phyloP scores from a whole-genome alignment of 2,797 vertebrate genomes.

The Pristis pectinata region DNA sequence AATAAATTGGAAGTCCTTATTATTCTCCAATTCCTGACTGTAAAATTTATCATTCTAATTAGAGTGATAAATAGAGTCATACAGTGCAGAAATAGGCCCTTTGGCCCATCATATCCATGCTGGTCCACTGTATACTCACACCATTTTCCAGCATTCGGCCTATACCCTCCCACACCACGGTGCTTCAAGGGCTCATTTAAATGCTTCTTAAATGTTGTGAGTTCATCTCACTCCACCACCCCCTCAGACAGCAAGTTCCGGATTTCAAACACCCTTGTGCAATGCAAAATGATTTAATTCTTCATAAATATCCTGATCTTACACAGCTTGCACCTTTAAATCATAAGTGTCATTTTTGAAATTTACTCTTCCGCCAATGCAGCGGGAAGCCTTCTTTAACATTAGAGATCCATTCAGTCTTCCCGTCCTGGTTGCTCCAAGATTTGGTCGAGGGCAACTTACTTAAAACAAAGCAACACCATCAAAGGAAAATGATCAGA shows the following conservation, averaged over 20 bases:
- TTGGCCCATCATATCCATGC: too few relatives aligned
- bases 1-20: not conserved
- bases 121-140: too few relatives aligned
- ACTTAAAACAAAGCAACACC: not conserved
- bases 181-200: too few relatives aligned
- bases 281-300: not conserved
- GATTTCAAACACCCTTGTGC: not conserved
- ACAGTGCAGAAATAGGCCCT: too few relatives aligned
- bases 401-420: not conserved
- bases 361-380: not conserved
- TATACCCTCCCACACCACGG: too few relatives aligned
- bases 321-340: not conserved
- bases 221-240: too few relatives aligned
- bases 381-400: not conserved
- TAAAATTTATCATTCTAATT: not conserved
- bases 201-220: too few relatives aligned
- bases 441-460: too few relatives aligned
- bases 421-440: not conserved
- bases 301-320: not conserved
- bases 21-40: not conserved
- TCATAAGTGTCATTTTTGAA: not conserved
- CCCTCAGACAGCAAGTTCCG: too few relatives aligned
- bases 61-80: too few relatives aligned
- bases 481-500: too few relatives aligned
- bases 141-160: too few relatives aligned